Conservation (phyloP, 2,888 invertebrate genomes). For the Lucinisca nassula region DNA sequence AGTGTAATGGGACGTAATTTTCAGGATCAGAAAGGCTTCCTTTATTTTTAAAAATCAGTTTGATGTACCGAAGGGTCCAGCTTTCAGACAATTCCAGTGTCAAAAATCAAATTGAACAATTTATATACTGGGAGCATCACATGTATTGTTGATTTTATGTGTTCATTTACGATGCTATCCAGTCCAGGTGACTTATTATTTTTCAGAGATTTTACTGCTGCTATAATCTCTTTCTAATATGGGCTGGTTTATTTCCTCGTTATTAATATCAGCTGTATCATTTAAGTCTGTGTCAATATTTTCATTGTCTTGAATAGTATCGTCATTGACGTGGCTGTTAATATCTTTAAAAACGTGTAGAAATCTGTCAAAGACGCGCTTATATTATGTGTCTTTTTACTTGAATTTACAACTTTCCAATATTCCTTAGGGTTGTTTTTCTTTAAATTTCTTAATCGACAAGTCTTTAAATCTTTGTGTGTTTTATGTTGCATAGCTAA, state of each 20-base stretch:
- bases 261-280: background rate
- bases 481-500: background rate
- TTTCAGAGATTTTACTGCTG: background rate
- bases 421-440: background rate
- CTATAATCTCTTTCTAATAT: background rate
- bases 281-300: background rate
- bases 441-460: background rate
- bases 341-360: background rate
- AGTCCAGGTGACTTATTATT: conserved; percentile 10
- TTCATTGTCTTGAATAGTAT: background rate
- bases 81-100: conserved; percentile 12
- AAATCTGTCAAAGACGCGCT: background rate
- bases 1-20: conserved; percentile 45
- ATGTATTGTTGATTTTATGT: conserved; percentile 16
- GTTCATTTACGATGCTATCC: conserved; percentile 31
- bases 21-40: background rate
- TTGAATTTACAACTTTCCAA: conserved; percentile 14
- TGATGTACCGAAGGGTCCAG: conserved; percentile 26
- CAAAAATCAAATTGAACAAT: conserved; percentile 23
- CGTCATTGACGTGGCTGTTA: background rate
- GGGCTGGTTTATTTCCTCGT: background rate
- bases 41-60: conserved; percentile 40
- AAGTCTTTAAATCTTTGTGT: background rate
- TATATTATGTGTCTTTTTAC: background rate
- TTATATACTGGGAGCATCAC: conserved; percentile 13